Evolutionary conservation across 1,140 invertebrate species (phyloP).

Genomic region (Drosophila ercepeae): DNA sequence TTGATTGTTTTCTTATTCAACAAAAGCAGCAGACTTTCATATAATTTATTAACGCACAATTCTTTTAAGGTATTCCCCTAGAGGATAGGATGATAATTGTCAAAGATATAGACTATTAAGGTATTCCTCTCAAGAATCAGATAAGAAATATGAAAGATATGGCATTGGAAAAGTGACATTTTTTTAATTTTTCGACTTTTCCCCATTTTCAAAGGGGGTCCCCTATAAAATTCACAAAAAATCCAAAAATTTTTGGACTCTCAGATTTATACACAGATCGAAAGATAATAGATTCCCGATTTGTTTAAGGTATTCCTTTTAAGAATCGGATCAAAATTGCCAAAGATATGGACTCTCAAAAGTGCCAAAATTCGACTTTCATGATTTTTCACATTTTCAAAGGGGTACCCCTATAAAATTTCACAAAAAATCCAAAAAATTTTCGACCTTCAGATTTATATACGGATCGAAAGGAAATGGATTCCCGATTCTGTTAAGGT

Average conservation of each 20-base stretch:
- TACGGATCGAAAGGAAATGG: no score
- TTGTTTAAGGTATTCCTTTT: background rate
- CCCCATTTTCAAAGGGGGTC: background rate
- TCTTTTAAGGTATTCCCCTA: background rate
- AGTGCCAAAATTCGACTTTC: no score
- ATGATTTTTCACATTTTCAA: no score
- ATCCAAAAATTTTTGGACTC: background rate
- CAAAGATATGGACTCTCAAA: background rate
- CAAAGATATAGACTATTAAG: background rate
- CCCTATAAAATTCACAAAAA: background rate
- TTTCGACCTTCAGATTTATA: no score
- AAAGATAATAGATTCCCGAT: background rate
- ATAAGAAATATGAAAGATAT: background rate
- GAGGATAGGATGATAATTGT: background rate
- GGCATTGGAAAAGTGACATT: no score
- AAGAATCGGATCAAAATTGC: background rate
- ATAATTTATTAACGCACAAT: background rate
- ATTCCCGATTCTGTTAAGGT: no score
- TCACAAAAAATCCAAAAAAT: no score
- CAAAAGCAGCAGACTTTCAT: background rate
- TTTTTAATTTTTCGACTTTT: no score
- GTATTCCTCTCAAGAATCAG: background rate
- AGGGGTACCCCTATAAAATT: no score
- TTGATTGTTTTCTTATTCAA: conserved; percentile 13
- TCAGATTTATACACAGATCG: background rate